A percentile compares a stretch with the other conserved stretches of the same genome.
phyloP scores from a whole-genome alignment of 2,888 invertebrate genomes.

The Megalurothrips usitatus region DNA sequence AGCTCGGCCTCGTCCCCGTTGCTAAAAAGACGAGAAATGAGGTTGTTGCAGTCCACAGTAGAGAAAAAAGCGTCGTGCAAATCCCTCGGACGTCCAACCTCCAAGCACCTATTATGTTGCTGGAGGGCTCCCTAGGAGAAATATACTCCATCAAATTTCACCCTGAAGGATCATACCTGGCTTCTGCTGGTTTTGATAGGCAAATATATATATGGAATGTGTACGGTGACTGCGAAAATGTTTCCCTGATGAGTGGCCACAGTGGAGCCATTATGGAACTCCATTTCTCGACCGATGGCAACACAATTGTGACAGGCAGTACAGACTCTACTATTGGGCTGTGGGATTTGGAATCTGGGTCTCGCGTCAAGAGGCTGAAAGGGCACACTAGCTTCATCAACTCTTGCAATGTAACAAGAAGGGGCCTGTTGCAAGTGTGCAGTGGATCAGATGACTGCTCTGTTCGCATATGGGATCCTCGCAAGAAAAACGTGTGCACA shows the following conservation, averaged over 20 bases:
- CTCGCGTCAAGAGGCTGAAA: conserved; percentile 82
- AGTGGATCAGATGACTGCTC: conserved; percentile 95
- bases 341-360: conserved; percentile 90
- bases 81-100: conserved; percentile 81
- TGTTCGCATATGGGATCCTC: conserved; percentile 86
- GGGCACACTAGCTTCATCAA: conserved; percentile 59
- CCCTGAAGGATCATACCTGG: conserved; percentile 91
- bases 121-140: conserved; percentile 96
- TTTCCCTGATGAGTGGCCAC: conserved; percentile 89
- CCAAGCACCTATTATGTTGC: conserved; percentile 88
- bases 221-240: conserved; percentile 96
- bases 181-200: conserved; percentile 91
- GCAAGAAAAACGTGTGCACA: conserved; percentile 71
- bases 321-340: conserved; percentile 92
- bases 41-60: conserved; percentile 61
- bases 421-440: conserved; percentile 86
- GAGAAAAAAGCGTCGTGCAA: conserved; percentile 60
- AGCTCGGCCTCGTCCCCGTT: not conserved
- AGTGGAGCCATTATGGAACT: conserved; percentile 93
- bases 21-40: conserved; percentile 55
- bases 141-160: conserved; percentile 91
- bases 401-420: conserved; percentile 59
- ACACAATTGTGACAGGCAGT: conserved; percentile 82
- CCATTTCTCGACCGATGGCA: conserved; percentile 78
- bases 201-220: conserved; percentile 96